A percentile compares a stretch with the other conserved stretches of the same genome.
These are phyloP conservation scores for Anorthoa munda DNA, from an alignment of 2,888 invertebrate genomes.

Conservation along the genomic window DNA sequence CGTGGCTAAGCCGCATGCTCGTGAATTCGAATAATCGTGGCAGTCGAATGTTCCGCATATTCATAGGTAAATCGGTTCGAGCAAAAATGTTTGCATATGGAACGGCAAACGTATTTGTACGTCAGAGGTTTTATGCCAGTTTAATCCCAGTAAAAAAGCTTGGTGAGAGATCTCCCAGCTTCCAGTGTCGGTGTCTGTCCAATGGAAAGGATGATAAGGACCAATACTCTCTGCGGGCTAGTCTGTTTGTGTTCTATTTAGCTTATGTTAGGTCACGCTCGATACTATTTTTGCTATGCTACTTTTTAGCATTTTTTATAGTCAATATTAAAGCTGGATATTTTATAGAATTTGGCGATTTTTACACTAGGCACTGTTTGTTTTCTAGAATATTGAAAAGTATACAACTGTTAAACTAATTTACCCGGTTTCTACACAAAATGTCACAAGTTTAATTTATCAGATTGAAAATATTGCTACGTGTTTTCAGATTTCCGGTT, in stretches of 20 bases:
- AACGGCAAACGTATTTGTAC: constrained; percentile 60
- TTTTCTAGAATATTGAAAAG: background rate
- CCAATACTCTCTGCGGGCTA: constrained; percentile 64
- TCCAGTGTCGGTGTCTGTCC: constrained; percentile 55
- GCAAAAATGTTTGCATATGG: constrained; percentile 57
- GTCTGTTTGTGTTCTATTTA: constrained; percentile 61
- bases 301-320: constrained; percentile 23
- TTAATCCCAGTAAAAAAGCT: constrained; percentile 64
- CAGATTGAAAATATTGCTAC: background rate
- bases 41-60: constrained; percentile 58
- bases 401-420: background rate
- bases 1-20: constrained; percentile 50
- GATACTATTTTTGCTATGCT: constrained; percentile 21
- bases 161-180: constrained; percentile 58
- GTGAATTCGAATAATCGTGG: constrained; percentile 57
- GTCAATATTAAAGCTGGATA: constrained; percentile 15
- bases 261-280: constrained; percentile 62
- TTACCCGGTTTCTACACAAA: background rate
- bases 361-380: constrained; percentile 7
- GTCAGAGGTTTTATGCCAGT: constrained; percentile 54
- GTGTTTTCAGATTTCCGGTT: background rate
- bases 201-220: constrained; percentile 64
- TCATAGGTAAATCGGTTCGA: constrained; percentile 58
- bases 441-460: background rate
- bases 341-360: constrained; percentile 1